Evolutionary conservation across 2,113 vertebrate species (phyloP).

Genomic region (Cichladusa arquata): DNA sequence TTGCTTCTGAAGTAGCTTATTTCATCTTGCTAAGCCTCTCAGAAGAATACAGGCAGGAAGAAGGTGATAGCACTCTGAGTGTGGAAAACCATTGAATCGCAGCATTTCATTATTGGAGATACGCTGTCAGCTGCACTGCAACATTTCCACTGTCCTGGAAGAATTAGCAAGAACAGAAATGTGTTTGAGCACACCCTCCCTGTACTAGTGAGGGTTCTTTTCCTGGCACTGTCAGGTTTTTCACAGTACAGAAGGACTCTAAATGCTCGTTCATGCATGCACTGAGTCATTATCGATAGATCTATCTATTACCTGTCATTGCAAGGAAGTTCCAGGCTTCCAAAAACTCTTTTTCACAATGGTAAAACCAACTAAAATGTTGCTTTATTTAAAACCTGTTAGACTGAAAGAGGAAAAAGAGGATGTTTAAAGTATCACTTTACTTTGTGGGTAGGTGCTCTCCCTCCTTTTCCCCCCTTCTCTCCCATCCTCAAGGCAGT

Average conservation of each 20-base stretch:
- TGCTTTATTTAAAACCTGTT: not conserved
- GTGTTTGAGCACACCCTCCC: not conserved
- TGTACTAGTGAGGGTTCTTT: not conserved
- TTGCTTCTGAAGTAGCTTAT: constrained; percentile 29
- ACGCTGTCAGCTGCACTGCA: not conserved
- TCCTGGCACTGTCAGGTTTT: not conserved
- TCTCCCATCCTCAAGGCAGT: not conserved
- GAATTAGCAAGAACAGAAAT: not conserved
- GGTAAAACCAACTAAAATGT: not conserved
- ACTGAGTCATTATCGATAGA: not conserved
- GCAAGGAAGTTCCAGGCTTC: not conserved
- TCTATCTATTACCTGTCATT: not conserved
- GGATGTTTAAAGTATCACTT: not conserved
- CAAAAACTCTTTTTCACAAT: not conserved
- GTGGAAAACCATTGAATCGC: not conserved
- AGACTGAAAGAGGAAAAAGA: not conserved
- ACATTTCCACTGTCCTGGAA: not conserved
- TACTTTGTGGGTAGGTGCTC: not conserved
- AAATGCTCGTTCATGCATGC: not conserved
- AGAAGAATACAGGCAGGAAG: not conserved
- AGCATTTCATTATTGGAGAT: not conserved
- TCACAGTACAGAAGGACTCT: not conserved
- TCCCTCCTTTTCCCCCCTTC: not conserved
- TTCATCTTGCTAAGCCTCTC: constrained; percentile 32
- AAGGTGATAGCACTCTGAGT: not conserved